Percentiles rank a stretch among this genome's conserved stretches.
Evolutionary conservation across 2,797 vertebrate genomes (phyloP).

Genomic region (Manis pentadactyla): DNA sequence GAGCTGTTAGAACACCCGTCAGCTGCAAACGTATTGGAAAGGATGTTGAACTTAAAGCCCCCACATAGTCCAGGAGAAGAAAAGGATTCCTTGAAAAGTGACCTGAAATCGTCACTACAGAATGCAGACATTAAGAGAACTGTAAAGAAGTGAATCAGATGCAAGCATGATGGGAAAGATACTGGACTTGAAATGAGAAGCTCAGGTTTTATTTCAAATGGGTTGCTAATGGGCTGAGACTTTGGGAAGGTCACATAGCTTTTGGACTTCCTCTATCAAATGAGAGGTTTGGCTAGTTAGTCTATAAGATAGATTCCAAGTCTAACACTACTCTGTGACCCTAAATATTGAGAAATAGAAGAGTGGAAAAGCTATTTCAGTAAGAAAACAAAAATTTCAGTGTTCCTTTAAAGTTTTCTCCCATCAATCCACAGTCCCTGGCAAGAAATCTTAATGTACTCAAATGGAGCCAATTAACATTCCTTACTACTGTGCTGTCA

Average conservation of each 20-base stretch:
- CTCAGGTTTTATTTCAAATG: not conserved
- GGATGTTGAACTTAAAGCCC: not conserved
- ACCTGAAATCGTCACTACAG: not conserved
- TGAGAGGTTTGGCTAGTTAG: not conserved
- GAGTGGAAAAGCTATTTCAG: not conserved
- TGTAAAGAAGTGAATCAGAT: not conserved
- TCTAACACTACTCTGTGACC: not conserved
- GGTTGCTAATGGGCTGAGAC: not conserved
- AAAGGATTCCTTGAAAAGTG: not conserved
- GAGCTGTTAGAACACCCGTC: not conserved
- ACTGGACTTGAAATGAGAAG: not conserved
- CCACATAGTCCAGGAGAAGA: not conserved
- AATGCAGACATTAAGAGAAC: not conserved
- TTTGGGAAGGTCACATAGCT: not conserved
- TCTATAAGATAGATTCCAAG: not conserved
- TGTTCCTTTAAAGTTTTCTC: not conserved
- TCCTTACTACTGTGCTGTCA: constrained; percentile 29
- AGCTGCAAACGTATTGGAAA: not conserved
- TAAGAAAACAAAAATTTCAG: constrained; percentile 5
- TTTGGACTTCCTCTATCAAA: not conserved
- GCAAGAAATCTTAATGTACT: not conserved
- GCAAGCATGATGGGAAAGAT: not conserved
- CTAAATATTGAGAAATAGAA: not conserved
- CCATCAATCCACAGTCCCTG: not conserved
- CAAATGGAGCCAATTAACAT: constrained; percentile 35